These are phyloP conservation scores for Drosophila limbata DNA, from an alignment of 2,888 invertebrate genomes.

Conservation along the genomic window DNA sequence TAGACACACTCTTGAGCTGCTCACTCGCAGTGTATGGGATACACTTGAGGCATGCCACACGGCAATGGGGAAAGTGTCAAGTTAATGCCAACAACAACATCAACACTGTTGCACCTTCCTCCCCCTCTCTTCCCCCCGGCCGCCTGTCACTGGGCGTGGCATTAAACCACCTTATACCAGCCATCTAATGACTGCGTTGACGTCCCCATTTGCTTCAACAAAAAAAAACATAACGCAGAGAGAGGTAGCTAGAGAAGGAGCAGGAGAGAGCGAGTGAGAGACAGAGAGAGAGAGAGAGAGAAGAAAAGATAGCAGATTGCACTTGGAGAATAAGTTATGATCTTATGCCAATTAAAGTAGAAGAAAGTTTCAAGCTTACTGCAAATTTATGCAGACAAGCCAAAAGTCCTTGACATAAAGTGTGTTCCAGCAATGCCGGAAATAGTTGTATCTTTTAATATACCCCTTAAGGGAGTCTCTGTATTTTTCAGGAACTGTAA, in stretches of 20 bases:
- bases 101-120: conserved; percentile 48
- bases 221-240: conserved; percentile 48
- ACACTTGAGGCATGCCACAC: conserved; percentile 61
- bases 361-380: background rate
- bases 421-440: no score
- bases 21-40: conserved; percentile 44
- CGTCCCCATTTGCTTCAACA: conserved; percentile 69
- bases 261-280: background rate
- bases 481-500: no score
- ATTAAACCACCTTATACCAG: conserved; percentile 30
- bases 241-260: conserved; percentile 1
- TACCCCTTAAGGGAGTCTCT: no score
- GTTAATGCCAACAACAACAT: conserved; percentile 78
- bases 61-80: conserved; percentile 77
- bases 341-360: background rate
- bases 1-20: conserved; percentile 54
- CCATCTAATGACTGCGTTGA: conserved; percentile 76
- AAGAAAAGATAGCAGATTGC: conserved; percentile 4
- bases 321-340: conserved; percentile 35
- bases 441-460: no score
- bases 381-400: no score
- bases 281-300: background rate
- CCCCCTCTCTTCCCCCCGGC: no score
- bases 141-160: conserved; percentile 48
- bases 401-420: background rate